Conservation (phyloP, 2,113 vertebrate genomes). For the Hippocampus zosterae region DNA sequence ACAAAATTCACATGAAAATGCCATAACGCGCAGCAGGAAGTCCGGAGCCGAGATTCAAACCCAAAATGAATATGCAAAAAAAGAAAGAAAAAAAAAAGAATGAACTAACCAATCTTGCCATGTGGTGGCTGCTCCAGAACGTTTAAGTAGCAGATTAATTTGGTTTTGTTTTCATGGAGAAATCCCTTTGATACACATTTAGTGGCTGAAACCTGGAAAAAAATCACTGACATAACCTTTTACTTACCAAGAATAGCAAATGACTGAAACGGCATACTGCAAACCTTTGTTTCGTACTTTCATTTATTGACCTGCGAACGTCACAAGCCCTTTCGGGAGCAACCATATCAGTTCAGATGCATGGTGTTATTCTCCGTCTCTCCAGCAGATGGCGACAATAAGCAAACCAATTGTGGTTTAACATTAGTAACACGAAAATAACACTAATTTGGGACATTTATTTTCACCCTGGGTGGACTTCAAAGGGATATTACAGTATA, state of each 20-base stretch:
- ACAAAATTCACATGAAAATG: too few species aligned
- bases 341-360: not conserved
- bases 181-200: not conserved
- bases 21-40: not conserved
- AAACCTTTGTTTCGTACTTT: not conserved
- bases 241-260: not conserved
- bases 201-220: not conserved
- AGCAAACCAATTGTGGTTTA: not conserved
- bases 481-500: not conserved
- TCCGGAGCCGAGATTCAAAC: not conserved
- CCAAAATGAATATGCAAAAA: not conserved
- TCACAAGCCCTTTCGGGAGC: not conserved
- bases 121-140: not conserved
- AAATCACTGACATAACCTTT: not conserved
- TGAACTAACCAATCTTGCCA: not conserved
- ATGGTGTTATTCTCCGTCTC: not conserved
- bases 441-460: not conserved
- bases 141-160: not conserved
- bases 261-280: not conserved
- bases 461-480: not conserved
- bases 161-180: conserved; percentile 7
- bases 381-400: not conserved
- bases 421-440: not conserved
- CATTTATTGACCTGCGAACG: not conserved
- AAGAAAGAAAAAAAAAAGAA: not conserved